Conservation (phyloP, 2,113 vertebrate genomes). For the Macroglossus sobrinus region DNA sequence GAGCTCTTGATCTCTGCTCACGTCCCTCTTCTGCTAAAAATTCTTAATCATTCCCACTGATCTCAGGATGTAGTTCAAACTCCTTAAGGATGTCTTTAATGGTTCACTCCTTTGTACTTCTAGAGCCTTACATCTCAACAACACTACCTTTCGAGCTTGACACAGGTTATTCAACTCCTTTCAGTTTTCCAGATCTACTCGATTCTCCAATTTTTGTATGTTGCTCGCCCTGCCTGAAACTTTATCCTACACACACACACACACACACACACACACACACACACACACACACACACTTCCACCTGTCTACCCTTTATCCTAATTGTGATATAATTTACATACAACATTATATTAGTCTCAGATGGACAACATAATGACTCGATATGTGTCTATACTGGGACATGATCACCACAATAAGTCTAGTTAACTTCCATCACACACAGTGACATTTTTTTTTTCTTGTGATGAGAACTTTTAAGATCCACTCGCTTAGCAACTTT, state of each 20-base stretch:
- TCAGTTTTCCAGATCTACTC: neutral
- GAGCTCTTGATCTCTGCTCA: neutral
- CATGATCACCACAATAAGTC: neutral
- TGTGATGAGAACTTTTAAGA: neutral
- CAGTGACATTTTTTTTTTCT: neutral
- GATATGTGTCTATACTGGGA: neutral
- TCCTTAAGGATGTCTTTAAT: neutral
- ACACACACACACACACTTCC: neutral
- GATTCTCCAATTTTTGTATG: neutral
- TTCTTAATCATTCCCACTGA: neutral
- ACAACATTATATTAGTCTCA: neutral
- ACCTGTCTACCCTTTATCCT: neutral
- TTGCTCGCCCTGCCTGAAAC: neutral
- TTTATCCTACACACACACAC: neutral
- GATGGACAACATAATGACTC: neutral
- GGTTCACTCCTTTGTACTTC: neutral
- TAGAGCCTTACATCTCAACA: neutral
- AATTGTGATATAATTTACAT: neutral
- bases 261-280: neutral
- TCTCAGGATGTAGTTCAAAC: neutral
- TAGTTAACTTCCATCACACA: neutral
- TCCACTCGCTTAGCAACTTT: neutral
- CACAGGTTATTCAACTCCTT: neutral
- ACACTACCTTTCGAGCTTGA: neutral
- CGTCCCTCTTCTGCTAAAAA: conserved; percentile 12